Percentiles rank a stretch among this genome's conserved stretches.
Conservation (phyloP, 2,888 invertebrate species). For the Drosophila longiperda region DNA sequence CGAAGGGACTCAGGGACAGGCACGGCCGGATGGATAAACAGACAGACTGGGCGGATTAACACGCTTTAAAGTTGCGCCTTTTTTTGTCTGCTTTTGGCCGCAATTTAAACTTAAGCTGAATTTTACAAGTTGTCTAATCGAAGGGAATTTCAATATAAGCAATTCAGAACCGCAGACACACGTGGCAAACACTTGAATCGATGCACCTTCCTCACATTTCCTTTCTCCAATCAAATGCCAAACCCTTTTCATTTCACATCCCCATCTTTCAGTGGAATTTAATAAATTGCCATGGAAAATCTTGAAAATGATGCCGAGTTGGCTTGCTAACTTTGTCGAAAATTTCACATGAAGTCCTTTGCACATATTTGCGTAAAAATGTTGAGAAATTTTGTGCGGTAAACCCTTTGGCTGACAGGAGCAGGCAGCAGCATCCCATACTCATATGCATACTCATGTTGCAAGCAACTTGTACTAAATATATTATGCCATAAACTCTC, state of each 20-base stretch:
- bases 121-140: slow-evolving; percentile 20
- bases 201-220: neutral
- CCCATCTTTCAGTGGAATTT: slow-evolving; percentile 39
- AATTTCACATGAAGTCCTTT: slow-evolving; percentile 15
- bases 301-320: slow-evolving; percentile 29
- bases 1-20: slow-evolving; percentile 5
- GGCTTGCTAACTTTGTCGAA: slow-evolving; percentile 5
- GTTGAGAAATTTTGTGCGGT: neutral
- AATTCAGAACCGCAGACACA: slow-evolving; percentile 15
- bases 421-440: slow-evolving; percentile 2
- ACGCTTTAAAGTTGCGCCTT: slow-evolving; percentile 14
- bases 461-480: slow-evolving; percentile 11
- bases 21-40: slow-evolving; percentile 1
- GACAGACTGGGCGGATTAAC: slow-evolving; percentile 36
- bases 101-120: slow-evolving; percentile 18
- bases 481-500: slow-evolving; percentile 14
- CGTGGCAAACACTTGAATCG: slow-evolving; percentile 37
- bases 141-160: slow-evolving; percentile 55
- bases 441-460: neutral
- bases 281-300: slow-evolving; percentile 50
- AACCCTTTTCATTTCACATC: slow-evolving; percentile 72
- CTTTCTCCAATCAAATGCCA: slow-evolving; percentile 41
- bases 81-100: neutral
- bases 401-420: neutral
- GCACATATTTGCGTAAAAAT: slow-evolving; percentile 16